Evolutionary conservation across 2,113 vertebrate genomes (phyloP).

Genomic region (Melanostigma gelatinosum): DNA sequence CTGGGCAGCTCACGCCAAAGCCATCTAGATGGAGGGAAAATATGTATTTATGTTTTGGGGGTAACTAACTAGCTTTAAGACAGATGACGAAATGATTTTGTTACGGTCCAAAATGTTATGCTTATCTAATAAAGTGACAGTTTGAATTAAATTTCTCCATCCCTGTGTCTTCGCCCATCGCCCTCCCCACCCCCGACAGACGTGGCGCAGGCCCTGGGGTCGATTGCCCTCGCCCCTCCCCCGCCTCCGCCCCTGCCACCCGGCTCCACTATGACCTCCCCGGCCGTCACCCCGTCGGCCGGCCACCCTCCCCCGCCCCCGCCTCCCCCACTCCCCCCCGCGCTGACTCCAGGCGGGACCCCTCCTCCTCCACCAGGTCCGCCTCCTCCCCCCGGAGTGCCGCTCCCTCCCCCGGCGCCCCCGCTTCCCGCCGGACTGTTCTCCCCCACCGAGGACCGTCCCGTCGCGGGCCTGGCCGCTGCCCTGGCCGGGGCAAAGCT

Average conservation of each 20-base stretch:
- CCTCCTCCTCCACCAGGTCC: constrained; percentile 82
- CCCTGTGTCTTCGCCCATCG: constrained; percentile 23
- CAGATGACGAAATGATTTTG: neutral
- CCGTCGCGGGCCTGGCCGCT: constrained; percentile 91
- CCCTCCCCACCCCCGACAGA: constrained; percentile 76
- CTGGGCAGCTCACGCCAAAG: no score
- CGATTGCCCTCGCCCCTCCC: constrained; percentile 87
- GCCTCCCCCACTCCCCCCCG: constrained; percentile 82
- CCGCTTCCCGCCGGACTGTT: constrained; percentile 89
- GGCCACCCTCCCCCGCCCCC: constrained; percentile 87
- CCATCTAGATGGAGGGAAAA: no score
- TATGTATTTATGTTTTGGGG: no score
- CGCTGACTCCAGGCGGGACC: constrained; percentile 70
- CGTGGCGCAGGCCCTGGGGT: constrained; percentile 83
- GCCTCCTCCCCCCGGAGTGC: constrained; percentile 85
- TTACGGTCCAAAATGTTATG: neutral
- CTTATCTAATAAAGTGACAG: neutral
- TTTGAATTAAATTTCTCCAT: constrained; percentile 15
- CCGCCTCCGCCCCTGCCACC: constrained; percentile 91
- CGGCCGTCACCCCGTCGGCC: constrained; percentile 79
- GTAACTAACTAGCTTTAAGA: no score
- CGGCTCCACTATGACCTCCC: constrained; percentile 83
- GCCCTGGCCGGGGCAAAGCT: constrained; percentile 96
- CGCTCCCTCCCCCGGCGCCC: constrained; percentile 89
- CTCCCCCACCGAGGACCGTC: constrained; percentile 88